These are phyloP conservation scores for Habropoda laboriosa DNA, from an alignment of 1,140 invertebrate species.

Conservation along the genomic window DNA sequence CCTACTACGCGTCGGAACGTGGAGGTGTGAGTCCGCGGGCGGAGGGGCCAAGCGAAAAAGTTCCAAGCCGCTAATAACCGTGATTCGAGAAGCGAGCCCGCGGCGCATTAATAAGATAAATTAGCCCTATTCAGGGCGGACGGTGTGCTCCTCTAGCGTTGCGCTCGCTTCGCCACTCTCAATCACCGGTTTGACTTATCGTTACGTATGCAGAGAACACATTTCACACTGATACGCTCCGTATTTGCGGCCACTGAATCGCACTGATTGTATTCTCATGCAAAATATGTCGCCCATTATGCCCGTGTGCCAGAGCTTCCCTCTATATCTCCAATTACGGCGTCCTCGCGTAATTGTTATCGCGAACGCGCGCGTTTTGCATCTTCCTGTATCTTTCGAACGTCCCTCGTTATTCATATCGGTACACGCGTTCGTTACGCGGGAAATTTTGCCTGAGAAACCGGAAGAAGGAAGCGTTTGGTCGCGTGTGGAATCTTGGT, in stretches of 20 bases:
- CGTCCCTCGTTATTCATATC: not conserved
- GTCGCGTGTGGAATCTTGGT: too few species aligned
- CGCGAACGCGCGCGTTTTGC: conserved; percentile 22
- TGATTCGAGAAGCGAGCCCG: conserved; percentile 34
- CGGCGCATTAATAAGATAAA: conserved; percentile 52
- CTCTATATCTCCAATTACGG: conserved; percentile 53
- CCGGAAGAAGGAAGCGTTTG: not conserved
- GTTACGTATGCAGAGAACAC: conserved; percentile 49
- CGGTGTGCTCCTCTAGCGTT: conserved; percentile 20
- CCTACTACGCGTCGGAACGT: not conserved
- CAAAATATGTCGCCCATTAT: conserved; percentile 68
- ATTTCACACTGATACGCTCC: conserved; percentile 65
- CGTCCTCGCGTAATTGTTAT: conserved; percentile 52
- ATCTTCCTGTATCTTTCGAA: not conserved
- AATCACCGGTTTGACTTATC: conserved; percentile 62
- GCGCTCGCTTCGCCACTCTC: conserved; percentile 38
- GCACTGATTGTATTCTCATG: conserved; percentile 75
- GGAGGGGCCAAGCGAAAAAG: not conserved
- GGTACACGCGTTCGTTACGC: not conserved
- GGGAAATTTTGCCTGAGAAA: not conserved
- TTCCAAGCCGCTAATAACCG: conserved; percentile 27
- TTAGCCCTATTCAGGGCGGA: conserved; percentile 59
- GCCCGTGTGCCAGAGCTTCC: conserved; percentile 24
- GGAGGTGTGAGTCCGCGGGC: not conserved
- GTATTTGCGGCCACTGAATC: conserved; percentile 68